Base-by-base conservation (phyloP, 2,888 invertebrate genomes). In the Tetranychus truncatus region DNA sequence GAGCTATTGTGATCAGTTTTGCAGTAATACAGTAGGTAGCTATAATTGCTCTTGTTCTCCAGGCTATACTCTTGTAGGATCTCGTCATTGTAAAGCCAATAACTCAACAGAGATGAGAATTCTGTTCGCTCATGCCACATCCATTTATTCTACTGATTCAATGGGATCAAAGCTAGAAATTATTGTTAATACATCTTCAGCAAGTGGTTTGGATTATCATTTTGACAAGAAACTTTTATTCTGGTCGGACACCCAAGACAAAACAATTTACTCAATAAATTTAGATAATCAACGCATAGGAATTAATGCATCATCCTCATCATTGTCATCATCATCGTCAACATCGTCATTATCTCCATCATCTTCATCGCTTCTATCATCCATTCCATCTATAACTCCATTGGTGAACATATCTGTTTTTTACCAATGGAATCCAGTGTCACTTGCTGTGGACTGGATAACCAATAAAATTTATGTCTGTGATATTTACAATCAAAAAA, bases 371-470 rank as follows among this genome's bases (percentile, higher is more conserved):
- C 11, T 21, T 11, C 11, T 21, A 9, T 8, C 91, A 91, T 11
- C 34, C 65, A 66, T 66, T 46, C 73, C 65, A 67, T n/a, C 55
- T 66, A 74, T 46, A 66, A 44, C 44, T 15, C 72, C 76, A 24
- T 67, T 77, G 66, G 73, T 67, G 44, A 78, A 77, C 80, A 88
- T 92, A 78, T 85, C 88, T 0, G 84, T 91, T 46, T 88, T 91
- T 0, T 91, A 91, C 0, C 90, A 91, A 0, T 93, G 93, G 92
- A 87, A 91, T 0, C 94, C 94, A 0, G 89, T 91, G 0, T 90
- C 93, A 0, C 82, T 97, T 74, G 95, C 97, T 9, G 90, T 96
- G 20, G 97, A 97, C 84, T 99, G 96, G 94, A 88, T 97, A 71
- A 94, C 94, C 0, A 91, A 94, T 82, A 96, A 95, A 82, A 86